Conservation (phyloP, 2,797 vertebrate genomes). For the Siniperca scherzeri region DNA sequence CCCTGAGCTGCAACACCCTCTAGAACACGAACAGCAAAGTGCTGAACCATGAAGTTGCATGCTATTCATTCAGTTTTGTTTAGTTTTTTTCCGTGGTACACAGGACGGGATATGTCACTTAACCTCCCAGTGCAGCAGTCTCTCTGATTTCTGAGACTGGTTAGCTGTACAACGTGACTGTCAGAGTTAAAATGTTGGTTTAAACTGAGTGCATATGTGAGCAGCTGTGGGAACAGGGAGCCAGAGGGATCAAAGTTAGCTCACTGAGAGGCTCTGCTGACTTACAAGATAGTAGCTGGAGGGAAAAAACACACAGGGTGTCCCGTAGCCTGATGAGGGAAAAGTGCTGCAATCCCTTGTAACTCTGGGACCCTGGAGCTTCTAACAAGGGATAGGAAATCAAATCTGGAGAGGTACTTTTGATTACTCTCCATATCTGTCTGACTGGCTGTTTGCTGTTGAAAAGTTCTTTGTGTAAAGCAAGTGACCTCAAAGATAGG, state of each 20-base stretch:
- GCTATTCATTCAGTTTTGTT: constrained; percentile 5
- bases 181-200: constrained; percentile 54
- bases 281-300: constrained; percentile 35
- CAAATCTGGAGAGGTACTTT: not conserved
- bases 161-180: constrained; percentile 33
- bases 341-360: not conserved
- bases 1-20: constrained; percentile 46
- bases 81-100: not conserved
- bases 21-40: constrained; percentile 21
- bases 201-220: constrained; percentile 48
- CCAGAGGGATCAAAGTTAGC: constrained; percentile 56
- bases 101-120: constrained; percentile 20
- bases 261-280: constrained; percentile 43
- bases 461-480: not conserved
- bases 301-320: constrained; percentile 4
- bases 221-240: constrained; percentile 23
- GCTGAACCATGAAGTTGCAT: constrained; percentile 33
- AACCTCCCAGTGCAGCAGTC: constrained; percentile 33
- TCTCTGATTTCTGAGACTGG: constrained; percentile 23
- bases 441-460: not conserved
- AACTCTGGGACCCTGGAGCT: not conserved
- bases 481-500: constrained; percentile 9
- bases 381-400: not conserved
- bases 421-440: constrained; percentile 6
- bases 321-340: not conserved